Evolutionary conservation across 2,888 invertebrate species (phyloP), one percentile per base, ranked within the genome.

Genomic region (Caradrina kadenii): DNA sequence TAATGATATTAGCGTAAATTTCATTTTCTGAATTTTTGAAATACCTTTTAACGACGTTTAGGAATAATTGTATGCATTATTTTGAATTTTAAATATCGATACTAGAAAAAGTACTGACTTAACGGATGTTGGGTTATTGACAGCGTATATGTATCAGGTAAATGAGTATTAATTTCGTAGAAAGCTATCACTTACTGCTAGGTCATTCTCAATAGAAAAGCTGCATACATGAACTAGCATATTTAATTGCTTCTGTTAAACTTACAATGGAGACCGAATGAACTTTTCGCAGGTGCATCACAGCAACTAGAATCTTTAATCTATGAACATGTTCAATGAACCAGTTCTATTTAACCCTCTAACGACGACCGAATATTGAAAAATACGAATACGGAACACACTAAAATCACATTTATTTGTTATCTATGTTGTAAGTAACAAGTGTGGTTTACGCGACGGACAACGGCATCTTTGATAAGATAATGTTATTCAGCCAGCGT

Each of bases 391-490:
- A n/a, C n/a, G n/a, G n/a, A n/a, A n/a, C n/a, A n/a, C n/a, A 69
- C 31, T 35, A 42, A 70, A 63, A 76, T 65, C 11, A 4, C 55
- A 42, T 15, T 60, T 63, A 63, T 52, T 55, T 59, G 11, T 55
- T 53, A 53, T 48, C 45, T 56, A 52, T 56, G 42, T 22, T 50
- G 35, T 55, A 52, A 60, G 48, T 26, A 48, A 21, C 42, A 19
- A 63, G 13, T 71, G 59, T 63, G 59, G 52, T 55, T 39, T 6
- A 17, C 2, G 2, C 6, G 3, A 39, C 13, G 49, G 21, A 74
- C 45, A 62, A 54, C 58, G 68, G 62, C n/a, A 17, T 45, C 53
- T 66, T 63, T 63, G 56, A 73, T 66, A 21, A 73, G 39, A 66
- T 69, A 69, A 73, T 63, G 49, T 53, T 39, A 68, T 78, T 67